Evolutionary conservation across 2,888 invertebrate genomes (phyloP).

Genomic region (Epistrophe grossulariae): DNA sequence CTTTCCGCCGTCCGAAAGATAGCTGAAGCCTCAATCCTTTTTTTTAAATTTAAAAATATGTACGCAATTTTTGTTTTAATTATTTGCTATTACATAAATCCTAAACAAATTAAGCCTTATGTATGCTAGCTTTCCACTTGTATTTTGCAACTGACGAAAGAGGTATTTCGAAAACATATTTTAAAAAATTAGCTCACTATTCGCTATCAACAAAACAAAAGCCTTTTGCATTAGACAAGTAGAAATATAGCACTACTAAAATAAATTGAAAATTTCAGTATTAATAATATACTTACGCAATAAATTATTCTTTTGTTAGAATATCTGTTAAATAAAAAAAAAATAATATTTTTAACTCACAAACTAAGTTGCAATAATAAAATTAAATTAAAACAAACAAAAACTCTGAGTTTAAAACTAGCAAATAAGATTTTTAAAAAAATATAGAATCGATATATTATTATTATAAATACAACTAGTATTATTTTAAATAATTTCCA

Average conservation of each 20-base stretch:
- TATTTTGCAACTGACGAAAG: neutral
- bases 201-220: too few relatives aligned
- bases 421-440: slow-evolving; percentile 29
- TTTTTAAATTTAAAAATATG: too few relatives aligned
- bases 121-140: neutral
- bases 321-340: neutral
- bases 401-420: slow-evolving; percentile 32
- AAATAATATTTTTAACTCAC: neutral
- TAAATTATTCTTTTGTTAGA: neutral
- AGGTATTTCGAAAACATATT: too few relatives aligned
- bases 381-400: neutral
- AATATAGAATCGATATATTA: slow-evolving; percentile 52
- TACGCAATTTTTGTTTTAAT: too few relatives aligned
- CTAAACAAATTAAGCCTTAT: neutral
- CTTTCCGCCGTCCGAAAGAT: too few relatives aligned
- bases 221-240: neutral
- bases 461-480: slow-evolving; percentile 27
- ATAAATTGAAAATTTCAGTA: neutral
- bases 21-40: too few relatives aligned
- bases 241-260: neutral
- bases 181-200: too few relatives aligned
- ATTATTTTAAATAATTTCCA: slow-evolving; percentile 65
- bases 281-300: neutral
- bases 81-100: too few relatives aligned
- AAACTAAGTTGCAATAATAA: slow-evolving; percentile 47